Conservation (phyloP, 2,888 invertebrate genomes). For the Rhingia rostrata region DNA sequence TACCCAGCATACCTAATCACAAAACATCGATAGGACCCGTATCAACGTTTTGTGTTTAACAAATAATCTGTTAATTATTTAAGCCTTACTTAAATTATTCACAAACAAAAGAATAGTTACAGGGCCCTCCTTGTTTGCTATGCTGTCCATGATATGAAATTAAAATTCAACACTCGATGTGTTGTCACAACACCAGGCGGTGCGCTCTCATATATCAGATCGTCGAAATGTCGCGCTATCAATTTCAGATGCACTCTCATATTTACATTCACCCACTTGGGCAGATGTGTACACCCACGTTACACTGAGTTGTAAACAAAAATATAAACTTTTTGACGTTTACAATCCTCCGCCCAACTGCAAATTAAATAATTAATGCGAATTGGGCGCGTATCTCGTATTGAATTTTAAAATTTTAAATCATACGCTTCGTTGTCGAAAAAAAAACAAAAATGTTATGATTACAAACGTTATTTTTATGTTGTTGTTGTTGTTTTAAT, state of each 20-base stretch:
- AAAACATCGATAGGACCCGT: no score
- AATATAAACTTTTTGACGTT: slow-evolving; percentile 25
- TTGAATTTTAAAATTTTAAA: slow-evolving; percentile 56
- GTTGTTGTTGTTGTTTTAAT: slow-evolving; percentile 13
- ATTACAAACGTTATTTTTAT: slow-evolving; percentile 11
- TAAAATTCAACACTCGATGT: slow-evolving; percentile 24
- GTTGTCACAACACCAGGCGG: slow-evolving; percentile 16
- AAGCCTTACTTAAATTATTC: no score
- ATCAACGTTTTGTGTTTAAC: no score
- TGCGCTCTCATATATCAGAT: slow-evolving; percentile 24
- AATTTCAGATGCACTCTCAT: slow-evolving; percentile 37
- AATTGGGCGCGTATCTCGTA: slow-evolving; percentile 53
- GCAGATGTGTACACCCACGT: background rate
- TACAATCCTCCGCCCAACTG: slow-evolving; percentile 12
- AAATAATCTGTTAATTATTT: no score
- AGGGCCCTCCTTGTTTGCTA: no score
- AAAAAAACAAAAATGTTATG: slow-evolving; percentile 30
- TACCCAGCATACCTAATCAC: no score
- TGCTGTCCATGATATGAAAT: slow-evolving; percentile 35
- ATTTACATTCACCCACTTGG: no score
- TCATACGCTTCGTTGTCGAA: slow-evolving; percentile 7
- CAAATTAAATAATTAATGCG: slow-evolving; percentile 72
- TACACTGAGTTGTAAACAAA: slow-evolving; percentile 11
- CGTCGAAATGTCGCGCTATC: slow-evolving; percentile 40
- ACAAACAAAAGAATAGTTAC: no score